Conservation (phyloP, 2,888 invertebrate species). For the Homarus gammarus region DNA sequence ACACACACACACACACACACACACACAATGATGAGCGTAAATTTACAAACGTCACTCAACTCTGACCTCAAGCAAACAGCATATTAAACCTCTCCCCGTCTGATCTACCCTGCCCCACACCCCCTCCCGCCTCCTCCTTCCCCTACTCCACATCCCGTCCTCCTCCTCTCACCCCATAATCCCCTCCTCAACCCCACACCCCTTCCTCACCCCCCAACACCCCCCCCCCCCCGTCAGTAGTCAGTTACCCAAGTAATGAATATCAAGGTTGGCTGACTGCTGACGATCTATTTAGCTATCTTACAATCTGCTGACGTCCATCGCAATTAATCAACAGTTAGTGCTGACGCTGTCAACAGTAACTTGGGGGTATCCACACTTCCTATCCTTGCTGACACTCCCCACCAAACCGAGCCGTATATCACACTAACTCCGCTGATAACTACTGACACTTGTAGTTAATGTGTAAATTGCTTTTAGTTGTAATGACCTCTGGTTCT, state of each 20-base stretch:
- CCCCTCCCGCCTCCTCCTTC: too few relatives aligned
- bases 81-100: too few relatives aligned
- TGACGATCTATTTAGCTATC: conserved; percentile 35
- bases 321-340: conserved; percentile 21
- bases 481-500: too few relatives aligned
- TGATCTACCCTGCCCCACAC: too few relatives aligned
- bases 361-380: too few relatives aligned
- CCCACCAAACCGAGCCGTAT: neutral
- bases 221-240: neutral
- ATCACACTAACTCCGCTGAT: conserved; percentile 3
- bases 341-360: neutral
- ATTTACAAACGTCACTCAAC: too few relatives aligned
- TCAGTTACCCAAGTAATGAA: conserved; percentile 6
- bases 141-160: neutral
- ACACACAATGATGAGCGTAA: too few relatives aligned
- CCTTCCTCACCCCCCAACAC: neutral
- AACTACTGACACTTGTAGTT: neutral
- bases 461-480: too few relatives aligned
- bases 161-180: conserved; percentile 14
- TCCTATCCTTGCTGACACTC: conserved; percentile 27
- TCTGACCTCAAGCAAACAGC: too few relatives aligned
- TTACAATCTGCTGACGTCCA: conserved; percentile 19
- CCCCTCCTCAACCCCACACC: conserved; percentile 18
- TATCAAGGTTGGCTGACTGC: conserved; percentile 13
- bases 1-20: conserved; percentile 3